These are phyloP conservation scores for Urophycis tenuis DNA, from an alignment of 2,797 vertebrate genomes.

Conservation along the genomic window DNA sequence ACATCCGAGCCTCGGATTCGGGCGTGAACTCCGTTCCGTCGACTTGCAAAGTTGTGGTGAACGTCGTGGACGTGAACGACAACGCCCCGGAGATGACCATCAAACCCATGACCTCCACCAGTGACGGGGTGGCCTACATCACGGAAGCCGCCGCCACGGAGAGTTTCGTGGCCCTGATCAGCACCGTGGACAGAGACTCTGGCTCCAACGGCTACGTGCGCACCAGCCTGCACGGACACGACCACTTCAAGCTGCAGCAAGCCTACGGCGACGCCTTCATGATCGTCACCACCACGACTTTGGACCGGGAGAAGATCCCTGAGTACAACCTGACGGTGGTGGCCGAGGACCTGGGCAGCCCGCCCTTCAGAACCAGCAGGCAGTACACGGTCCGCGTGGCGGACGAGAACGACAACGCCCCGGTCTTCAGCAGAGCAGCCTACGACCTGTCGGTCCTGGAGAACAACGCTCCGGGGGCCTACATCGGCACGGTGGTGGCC, in stretches of 20 bases:
- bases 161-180: conserved; percentile 76
- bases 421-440: conserved; percentile 65
- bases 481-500: conserved; percentile 68
- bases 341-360: conserved; percentile 69
- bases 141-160: conserved; percentile 69
- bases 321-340: conserved; percentile 75
- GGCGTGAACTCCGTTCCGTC: conserved; percentile 60
- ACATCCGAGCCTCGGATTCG: conserved; percentile 61
- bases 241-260: conserved; percentile 73
- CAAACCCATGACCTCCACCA: conserved; percentile 70
- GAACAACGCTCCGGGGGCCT: conserved; percentile 75
- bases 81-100: conserved; percentile 70
- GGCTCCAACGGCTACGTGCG: conserved; percentile 73
- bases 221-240: conserved; percentile 69
- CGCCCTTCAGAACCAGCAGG: conserved; percentile 68
- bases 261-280: conserved; percentile 76
- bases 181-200: conserved; percentile 75
- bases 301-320: conserved; percentile 70
- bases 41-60: conserved; percentile 61
- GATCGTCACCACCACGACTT: conserved; percentile 65
- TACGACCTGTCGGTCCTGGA: conserved; percentile 74
- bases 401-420: conserved; percentile 76
- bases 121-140: conserved; percentile 69
- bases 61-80: conserved; percentile 72
- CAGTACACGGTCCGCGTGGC: conserved; percentile 72